Percentiles rank a stretch among this genome's conserved stretches.
Evolutionary conservation across 92 coral and sea anemone species (phyloP).

Genomic region (Zoanthus solanderi): DNA sequence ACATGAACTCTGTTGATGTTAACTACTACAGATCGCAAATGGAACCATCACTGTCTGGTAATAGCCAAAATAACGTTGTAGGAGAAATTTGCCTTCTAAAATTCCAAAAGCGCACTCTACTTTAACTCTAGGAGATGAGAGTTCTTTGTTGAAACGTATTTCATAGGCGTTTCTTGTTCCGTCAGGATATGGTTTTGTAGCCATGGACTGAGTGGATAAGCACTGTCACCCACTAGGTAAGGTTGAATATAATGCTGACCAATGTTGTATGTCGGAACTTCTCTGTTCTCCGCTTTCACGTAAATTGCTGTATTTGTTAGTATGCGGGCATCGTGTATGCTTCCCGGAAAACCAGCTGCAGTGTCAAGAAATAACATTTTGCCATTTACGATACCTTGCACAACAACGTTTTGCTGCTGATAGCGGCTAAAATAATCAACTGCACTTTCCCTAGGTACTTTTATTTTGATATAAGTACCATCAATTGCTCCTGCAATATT

Average conservation of each 20-base stretch:
- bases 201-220: conserved; percentile 62
- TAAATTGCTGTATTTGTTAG: not conserved
- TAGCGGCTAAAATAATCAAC: not conserved
- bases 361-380: not conserved
- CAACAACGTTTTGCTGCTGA: not conserved
- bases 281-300: not conserved
- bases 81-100: conserved; percentile 7
- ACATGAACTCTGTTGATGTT: no score
- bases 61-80: no score
- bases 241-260: conserved; percentile 38
- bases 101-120: conserved; percentile 54
- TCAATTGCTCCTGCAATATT: no score
- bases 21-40: no score
- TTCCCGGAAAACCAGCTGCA: not conserved
- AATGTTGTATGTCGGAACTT: not conserved
- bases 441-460: not conserved
- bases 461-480: no score
- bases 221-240: conserved; percentile 57
- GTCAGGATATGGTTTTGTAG: conserved; percentile 59
- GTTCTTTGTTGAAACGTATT: conserved; percentile 44
- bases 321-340: not conserved
- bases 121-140: conserved; percentile 9
- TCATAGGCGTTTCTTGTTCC: conserved; percentile 62
- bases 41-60: no score
- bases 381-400: not conserved